A percentile compares a stretch with the other conserved stretches of the same genome.
phyloP scores from a whole-genome alignment of 2,888 invertebrate species.

The Dryobota labecula region DNA sequence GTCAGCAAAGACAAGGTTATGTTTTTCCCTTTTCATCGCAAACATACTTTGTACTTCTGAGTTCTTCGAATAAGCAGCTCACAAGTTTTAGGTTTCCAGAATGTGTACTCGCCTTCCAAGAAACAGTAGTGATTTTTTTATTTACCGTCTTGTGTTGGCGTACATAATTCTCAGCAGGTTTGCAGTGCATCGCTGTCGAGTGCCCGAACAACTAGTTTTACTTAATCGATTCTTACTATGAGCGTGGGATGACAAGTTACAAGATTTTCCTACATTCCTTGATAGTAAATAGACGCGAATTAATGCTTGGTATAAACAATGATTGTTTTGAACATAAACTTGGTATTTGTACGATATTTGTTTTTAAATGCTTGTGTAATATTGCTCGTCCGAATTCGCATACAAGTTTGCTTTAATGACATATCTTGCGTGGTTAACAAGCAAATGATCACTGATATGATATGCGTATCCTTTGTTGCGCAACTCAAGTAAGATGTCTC shows the following conservation, averaged over 20 bases:
- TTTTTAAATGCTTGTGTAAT: slow-evolving; percentile 3
- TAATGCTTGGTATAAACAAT: slow-evolving; percentile 22
- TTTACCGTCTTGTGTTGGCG: neutral
- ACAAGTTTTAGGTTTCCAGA: slow-evolving; percentile 6
- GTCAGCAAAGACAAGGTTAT: no score
- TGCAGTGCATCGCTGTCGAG: slow-evolving; percentile 23
- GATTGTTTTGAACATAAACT: slow-evolving; percentile 10
- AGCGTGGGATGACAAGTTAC: slow-evolving; percentile 45
- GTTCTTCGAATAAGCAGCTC: neutral
- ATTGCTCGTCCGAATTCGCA: neutral
- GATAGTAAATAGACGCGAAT: slow-evolving; percentile 44
- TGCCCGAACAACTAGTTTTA: slow-evolving; percentile 40
- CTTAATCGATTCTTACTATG: slow-evolving; percentile 47
- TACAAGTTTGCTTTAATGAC: neutral
- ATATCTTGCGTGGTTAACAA: slow-evolving; percentile 6
- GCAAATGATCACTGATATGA: neutral
- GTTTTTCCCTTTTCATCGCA: neutral
- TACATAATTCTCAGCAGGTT: neutral
- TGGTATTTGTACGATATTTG: slow-evolving; percentile 15
- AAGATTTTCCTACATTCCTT: slow-evolving; percentile 45
- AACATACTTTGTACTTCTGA: neutral
- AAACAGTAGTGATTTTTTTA: slow-evolving; percentile 1
- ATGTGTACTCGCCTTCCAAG: neutral
- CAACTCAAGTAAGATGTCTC: neutral
- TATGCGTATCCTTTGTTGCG: slow-evolving; percentile 12